A percentile compares a stretch with the other conserved stretches of the same genome.
Evolutionary conservation across 2,797 vertebrate genomes (phyloP).

Genomic region (Sebastes cheni): DNA sequence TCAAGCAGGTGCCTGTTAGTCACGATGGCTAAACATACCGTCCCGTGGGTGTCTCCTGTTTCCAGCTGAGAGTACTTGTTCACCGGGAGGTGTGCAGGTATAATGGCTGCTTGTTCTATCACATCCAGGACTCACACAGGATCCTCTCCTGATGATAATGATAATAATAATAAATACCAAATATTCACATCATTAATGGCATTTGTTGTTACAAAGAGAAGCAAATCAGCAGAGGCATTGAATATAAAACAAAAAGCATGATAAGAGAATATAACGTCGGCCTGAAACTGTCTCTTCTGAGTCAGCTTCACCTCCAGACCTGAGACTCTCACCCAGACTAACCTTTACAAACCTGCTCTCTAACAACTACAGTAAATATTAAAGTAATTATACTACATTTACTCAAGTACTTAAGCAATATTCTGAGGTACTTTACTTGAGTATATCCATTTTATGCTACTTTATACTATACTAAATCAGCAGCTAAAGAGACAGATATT

Average conservation of each 20-base stretch:
- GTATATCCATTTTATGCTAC: too few species aligned
- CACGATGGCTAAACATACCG: constrained; percentile 44
- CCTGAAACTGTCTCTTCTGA: background rate
- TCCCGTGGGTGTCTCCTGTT: constrained; percentile 49
- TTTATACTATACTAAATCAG: too few species aligned
- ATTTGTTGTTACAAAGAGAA: background rate
- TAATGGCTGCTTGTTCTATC: constrained; percentile 7
- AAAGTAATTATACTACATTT: background rate
- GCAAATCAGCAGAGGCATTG: background rate
- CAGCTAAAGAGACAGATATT: too few species aligned
- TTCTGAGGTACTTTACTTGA: too few species aligned
- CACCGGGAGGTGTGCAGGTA: background rate
- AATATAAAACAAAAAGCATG: background rate
- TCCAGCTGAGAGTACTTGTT: constrained; percentile 47
- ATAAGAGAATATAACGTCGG: background rate
- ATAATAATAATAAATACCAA: background rate
- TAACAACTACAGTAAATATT: background rate
- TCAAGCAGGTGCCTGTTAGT: constrained; percentile 51
- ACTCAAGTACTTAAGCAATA: background rate
- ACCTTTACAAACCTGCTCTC: background rate
- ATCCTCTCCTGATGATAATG: background rate
- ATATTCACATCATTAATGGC: background rate
- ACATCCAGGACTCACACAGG: background rate
- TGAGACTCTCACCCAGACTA: background rate
- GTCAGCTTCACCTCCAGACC: background rate